Percentiles rank a stretch among this genome's conserved stretches.
Conservation (phyloP, 2,113 vertebrate genomes). For the Perognathus longimembris region DNA sequence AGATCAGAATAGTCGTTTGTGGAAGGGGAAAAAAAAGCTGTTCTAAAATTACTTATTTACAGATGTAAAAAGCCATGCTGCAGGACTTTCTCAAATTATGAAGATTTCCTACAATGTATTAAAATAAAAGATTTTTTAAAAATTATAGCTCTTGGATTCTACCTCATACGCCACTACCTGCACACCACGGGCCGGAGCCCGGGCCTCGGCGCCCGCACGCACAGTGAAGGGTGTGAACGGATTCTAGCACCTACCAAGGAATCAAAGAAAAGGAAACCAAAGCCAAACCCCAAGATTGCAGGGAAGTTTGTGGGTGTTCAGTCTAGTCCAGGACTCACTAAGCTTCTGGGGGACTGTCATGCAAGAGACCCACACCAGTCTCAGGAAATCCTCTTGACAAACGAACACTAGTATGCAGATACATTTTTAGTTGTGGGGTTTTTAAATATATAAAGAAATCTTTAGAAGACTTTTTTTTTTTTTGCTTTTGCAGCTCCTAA, state of each 20-base stretch:
- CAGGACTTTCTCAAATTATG: conserved; percentile 97
- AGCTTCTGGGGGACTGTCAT: conserved; percentile 91
- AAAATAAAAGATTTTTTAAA: conserved; percentile 98
- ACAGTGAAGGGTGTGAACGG: conserved; percentile 90
- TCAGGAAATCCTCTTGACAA: conserved; percentile 93
- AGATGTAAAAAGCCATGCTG: conserved; percentile 98
- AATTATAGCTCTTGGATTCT: conserved; percentile 97
- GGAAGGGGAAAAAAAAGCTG: conserved; percentile 81
- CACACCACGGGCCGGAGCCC: conserved; percentile 79
- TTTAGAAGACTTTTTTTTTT: conserved; percentile 90
- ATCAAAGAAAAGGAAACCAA: conserved; percentile 77
- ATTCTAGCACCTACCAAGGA: conserved; percentile 94
- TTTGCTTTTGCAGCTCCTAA: conserved; percentile 88
- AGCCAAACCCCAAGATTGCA: conserved; percentile 86
- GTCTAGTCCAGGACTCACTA: conserved; percentile 85
- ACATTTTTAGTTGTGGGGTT: conserved; percentile 86
- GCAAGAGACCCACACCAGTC: conserved; percentile 93
- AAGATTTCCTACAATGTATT: conserved; percentile 99
- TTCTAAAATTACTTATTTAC: conserved; percentile 99
- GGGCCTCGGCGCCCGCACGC: conserved; percentile 88
- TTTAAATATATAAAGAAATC: conserved; percentile 89
- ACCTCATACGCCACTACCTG: conserved; percentile 90
- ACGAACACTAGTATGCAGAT: conserved; percentile 88
- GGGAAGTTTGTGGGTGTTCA: conserved; percentile 88
- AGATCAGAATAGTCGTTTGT: conserved; percentile 86